Percentiles rank a stretch among this genome's conserved stretches.
These are phyloP conservation scores for Pontoporia blainvillei DNA, from an alignment of 2,113 vertebrate genomes.

Conservation along the genomic window DNA sequence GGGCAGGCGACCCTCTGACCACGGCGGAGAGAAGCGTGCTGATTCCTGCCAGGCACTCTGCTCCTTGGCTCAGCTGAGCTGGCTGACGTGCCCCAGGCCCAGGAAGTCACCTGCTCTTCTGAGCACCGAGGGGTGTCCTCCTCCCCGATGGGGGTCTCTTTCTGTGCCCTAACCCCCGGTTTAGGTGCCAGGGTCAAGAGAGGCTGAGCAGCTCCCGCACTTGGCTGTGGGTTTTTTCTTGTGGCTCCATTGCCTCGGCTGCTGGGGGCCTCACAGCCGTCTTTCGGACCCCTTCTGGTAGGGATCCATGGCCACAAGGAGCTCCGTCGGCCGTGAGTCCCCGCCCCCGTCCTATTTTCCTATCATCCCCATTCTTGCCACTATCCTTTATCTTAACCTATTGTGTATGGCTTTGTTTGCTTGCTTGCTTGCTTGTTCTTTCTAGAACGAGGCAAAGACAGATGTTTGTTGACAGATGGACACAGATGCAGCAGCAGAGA, in stretches of 20 bases:
- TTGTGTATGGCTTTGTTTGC: accelerated
- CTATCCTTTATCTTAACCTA: accelerated
- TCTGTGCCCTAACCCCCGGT: accelerated
- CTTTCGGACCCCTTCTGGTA: accelerated
- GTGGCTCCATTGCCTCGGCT: background rate
- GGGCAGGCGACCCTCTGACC: background rate
- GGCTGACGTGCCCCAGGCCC: background rate
- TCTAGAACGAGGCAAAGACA: background rate
- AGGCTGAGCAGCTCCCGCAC: no score
- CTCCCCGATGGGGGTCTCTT: accelerated
- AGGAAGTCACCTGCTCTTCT: background rate
- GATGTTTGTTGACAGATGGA: background rate
- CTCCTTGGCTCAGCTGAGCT: accelerated
- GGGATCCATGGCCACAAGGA: accelerated
- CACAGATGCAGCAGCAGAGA: no score
- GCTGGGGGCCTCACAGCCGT: background rate
- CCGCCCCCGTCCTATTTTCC: accelerated
- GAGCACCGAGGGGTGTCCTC: background rate
- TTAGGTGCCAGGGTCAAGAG: no score
- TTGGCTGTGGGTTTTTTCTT: background rate
- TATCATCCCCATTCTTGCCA: accelerated
- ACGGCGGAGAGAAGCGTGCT: accelerated
- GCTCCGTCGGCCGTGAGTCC: accelerated
- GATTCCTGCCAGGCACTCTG: accelerated
- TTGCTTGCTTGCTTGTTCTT: background rate